Evolutionary conservation across 2,797 vertebrate species (phyloP).

Genomic region (Cyclopterus lumpus): DNA sequence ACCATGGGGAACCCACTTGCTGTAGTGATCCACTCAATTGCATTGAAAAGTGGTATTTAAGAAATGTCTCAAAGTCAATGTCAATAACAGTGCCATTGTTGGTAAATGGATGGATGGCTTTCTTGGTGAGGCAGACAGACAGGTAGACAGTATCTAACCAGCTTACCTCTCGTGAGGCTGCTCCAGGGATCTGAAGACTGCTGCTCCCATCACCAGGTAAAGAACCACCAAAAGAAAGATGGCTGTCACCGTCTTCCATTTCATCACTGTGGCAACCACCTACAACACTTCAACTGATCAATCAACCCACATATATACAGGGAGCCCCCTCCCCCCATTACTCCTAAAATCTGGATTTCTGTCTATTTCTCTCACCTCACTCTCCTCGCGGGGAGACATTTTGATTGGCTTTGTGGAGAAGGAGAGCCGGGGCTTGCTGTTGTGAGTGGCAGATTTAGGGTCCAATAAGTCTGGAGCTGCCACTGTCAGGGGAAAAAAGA

Average conservation of each 20-base stretch:
- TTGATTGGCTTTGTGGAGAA: slow-evolving; percentile 95
- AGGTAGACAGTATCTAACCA: neutral
- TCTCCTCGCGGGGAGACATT: slow-evolving; percentile 89
- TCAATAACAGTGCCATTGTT: neutral
- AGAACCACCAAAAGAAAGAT: slow-evolving; percentile 96
- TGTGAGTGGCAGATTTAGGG: slow-evolving; percentile 95
- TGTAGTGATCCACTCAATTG: neutral
- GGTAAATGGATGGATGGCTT: neutral
- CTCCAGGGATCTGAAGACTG: slow-evolving; percentile 94
- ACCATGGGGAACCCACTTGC: neutral
- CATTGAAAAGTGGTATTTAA: neutral
- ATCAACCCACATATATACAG: slow-evolving; percentile 22
- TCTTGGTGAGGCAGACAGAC: neutral
- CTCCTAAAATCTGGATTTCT: slow-evolving; percentile 11
- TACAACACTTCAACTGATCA: slow-evolving; percentile 67
- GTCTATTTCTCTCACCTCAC: slow-evolving; percentile 78
- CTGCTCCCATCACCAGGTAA: slow-evolving; percentile 95
- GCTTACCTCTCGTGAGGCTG: slow-evolving; percentile 91
- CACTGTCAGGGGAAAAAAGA: slow-evolving; percentile 83
- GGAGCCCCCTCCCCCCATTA: neutral
- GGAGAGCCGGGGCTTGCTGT: slow-evolving; percentile 95
- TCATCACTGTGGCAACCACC: slow-evolving; percentile 93
- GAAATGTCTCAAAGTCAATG: neutral
- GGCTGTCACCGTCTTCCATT: slow-evolving; percentile 96
- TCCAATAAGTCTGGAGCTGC: slow-evolving; percentile 98